These are phyloP conservation scores for Geophilus truncorum DNA, from an alignment of 2,888 invertebrate species.

Conservation along the genomic window DNA sequence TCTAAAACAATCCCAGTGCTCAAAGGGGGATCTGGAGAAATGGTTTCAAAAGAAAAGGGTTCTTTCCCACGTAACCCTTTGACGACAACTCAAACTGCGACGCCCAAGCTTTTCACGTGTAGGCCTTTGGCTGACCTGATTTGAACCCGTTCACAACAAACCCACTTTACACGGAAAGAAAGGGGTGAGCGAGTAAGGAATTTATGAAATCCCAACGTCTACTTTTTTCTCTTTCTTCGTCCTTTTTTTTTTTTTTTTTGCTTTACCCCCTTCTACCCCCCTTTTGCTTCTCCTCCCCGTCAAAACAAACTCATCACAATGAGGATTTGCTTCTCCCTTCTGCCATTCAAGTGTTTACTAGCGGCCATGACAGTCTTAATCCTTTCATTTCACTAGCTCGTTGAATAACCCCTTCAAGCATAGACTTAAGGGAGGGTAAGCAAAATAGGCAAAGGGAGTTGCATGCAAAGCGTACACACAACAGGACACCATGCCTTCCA, in stretches of 20 bases:
- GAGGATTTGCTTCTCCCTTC: slow-evolving; percentile 4
- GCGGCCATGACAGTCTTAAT: slow-evolving; percentile 10
- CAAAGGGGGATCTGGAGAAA: background rate
- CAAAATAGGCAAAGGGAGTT: background rate
- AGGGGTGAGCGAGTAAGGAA: background rate
- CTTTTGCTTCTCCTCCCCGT: background rate
- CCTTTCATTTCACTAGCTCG: slow-evolving; percentile 2
- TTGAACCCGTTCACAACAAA: background rate
- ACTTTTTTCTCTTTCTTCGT: background rate
- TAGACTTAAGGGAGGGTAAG: background rate
- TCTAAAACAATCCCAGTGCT: background rate
- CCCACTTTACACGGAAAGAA: slow-evolving; percentile 10
- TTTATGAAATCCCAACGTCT: slow-evolving; percentile 10
- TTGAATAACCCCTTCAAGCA: slow-evolving; percentile 4
- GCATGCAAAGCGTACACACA: background rate
- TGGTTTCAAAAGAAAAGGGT: background rate
- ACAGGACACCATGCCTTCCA: background rate
- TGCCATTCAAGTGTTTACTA: slow-evolving; percentile 10
- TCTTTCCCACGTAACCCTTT: background rate
- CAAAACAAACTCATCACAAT: slow-evolving; percentile 10
- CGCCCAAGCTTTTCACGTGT: background rate
- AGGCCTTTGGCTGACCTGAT: background rate
- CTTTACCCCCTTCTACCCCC: background rate
- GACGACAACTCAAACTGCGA: background rate
- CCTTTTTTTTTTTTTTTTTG: background rate